Evolutionary conservation across 2,888 invertebrate species (phyloP), one percentile per base, ranked within the genome.

Genomic region (Hymenopus coronatus): DNA sequence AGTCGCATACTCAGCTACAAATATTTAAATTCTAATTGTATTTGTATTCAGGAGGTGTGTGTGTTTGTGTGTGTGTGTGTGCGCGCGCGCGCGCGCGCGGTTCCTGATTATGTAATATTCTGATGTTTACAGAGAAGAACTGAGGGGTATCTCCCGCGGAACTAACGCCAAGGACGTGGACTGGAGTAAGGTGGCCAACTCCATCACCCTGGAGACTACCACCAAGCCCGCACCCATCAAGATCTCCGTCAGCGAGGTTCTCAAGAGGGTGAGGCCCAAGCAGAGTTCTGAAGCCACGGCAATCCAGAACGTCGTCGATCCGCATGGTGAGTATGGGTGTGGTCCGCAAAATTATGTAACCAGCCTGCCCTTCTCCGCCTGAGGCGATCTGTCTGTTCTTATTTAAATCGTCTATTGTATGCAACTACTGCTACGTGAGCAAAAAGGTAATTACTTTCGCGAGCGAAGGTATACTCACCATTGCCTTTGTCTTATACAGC

Each of bases 91-190:
- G n/a, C n/a, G n/a, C n/a, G n/a, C n/a, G n/a, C n/a, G n/a, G n/a
- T 7, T 33, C 12, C 12, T 40, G 12, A 40, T 12, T 1, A 1
- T 40, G 40, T 12, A 1, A 40, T 40, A 12, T 70, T 6, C 3
- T 70, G 54, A 70, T 70, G 84, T 86, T 91, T 92, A 14, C 92
- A 96, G 97, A 90, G 98, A 98, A 93, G 98, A 98, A 93, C 94
- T 98, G 9, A 93, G 96, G 46, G 98, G 98, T 28, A 96, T 97
- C 54, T 97, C 98, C 0, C 95, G 98, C 91, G 97, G 97, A 82
- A 96, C 96, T 91, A 96, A 96, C 92, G 96, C 96, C 0, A 97
- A 97, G 93, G 98, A 98, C 92, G 95, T 98, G 0, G 97, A 98
- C 93, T 98, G 98, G 98, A 94, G 96, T 0, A 94, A 95, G 83